These are phyloP conservation scores for Dryococelus australis DNA, from an alignment of 2,888 invertebrate genomes.

Conservation along the genomic window DNA sequence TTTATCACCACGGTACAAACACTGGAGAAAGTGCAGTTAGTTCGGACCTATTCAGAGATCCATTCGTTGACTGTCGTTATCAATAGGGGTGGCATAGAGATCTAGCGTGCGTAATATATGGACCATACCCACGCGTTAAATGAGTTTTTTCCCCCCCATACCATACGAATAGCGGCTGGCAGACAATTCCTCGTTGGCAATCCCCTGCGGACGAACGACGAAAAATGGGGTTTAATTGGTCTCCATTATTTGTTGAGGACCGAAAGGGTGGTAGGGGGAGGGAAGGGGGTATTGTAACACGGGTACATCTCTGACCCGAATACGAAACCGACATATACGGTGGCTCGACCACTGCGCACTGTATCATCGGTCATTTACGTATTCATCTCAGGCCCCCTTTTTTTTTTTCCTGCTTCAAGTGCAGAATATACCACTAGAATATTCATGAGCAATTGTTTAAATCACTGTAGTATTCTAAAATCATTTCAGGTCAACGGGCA, in stretches of 20 bases:
- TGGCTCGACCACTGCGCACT: background rate
- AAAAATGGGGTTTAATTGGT: constrained; percentile 3
- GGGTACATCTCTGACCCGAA: background rate
- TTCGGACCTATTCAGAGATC: background rate
- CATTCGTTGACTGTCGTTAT: background rate
- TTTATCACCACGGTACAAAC: background rate
- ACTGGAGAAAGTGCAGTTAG: background rate
- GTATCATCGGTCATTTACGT: background rate
- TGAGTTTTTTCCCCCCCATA: background rate
- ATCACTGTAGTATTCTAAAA: background rate
- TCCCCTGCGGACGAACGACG: background rate
- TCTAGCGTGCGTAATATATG: background rate
- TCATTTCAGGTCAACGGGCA: too few species aligned
- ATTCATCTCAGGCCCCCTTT: background rate
- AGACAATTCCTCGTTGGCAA: background rate
- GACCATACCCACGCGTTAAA: background rate
- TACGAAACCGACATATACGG: background rate
- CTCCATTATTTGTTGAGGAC: background rate
- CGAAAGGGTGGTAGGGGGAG: background rate
- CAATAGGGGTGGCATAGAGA: background rate
- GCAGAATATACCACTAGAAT: background rate
- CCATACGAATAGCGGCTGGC: background rate
- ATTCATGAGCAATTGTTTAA: background rate
- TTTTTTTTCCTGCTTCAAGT: background rate
- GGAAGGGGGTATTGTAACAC: background rate